Conservation (phyloP, 2,888 invertebrate species). For the Dryomyza anilis region DNA sequence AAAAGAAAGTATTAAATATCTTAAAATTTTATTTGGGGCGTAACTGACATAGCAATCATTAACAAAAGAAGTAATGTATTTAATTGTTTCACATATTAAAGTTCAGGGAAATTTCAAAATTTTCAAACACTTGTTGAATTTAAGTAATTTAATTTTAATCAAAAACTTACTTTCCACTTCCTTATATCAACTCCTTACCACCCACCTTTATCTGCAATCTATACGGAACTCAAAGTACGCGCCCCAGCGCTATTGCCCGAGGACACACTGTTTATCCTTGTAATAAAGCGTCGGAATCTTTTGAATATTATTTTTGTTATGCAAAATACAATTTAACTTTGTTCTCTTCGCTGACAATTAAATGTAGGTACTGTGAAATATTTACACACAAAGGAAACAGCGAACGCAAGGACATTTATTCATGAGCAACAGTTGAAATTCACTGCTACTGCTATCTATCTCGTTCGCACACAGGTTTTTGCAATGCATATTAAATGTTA, state of each 20-base stretch:
- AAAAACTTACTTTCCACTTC: no score
- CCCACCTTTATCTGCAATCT: no score
- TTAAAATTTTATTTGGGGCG: no score
- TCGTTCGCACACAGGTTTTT: background rate
- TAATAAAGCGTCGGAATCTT: conserved; percentile 12
- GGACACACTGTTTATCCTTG: background rate
- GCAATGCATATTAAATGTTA: no score
- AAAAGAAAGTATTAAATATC: no score
- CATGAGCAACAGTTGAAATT: conserved; percentile 17
- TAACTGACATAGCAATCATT: no score
- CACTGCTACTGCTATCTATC: background rate
- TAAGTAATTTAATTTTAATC: no score
- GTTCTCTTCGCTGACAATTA: conserved; percentile 19
- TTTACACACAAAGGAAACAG: background rate
- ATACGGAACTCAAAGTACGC: no score
- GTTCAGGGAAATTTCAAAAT: background rate
- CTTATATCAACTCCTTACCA: background rate
- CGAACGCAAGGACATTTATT: conserved; percentile 15
- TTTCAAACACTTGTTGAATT: no score
- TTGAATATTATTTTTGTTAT: conserved; percentile 16
- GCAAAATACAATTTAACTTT: conserved; percentile 20
- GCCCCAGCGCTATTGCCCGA: background rate
- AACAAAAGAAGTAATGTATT: background rate
- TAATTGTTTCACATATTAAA: background rate
- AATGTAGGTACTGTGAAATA: conserved; percentile 12